Base-by-base conservation (phyloP, 2,888 invertebrate genomes). In the Drosophila ustulata region DNA sequence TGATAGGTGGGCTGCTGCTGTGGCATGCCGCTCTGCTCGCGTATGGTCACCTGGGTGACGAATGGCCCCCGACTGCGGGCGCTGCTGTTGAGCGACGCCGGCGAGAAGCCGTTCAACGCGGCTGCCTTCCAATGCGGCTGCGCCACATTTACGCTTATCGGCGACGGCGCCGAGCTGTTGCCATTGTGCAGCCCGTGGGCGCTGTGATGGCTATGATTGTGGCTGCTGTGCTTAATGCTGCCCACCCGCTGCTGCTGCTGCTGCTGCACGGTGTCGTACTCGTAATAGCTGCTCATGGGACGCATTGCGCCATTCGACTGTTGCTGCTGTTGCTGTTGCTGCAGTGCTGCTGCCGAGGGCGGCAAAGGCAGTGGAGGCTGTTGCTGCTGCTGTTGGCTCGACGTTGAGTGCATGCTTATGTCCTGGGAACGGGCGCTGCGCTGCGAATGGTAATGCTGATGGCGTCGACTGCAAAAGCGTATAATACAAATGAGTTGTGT, bases 261-360 rank as follows among this genome's bases (percentile, higher is more conserved):
- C 79, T 96, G 94, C 80, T 96, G 96, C 34, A 96, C 95, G 78
- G 95, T 96, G 91, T 97, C 97, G 92, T 97, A 97, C 92, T 97
- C 97, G 92, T 96, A 97, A 92, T 95, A 96, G 92, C 96, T 97
- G 68, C 96, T 96, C 71, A 95, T 95, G 4, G 97, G 96, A 18
- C 97, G 93, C 55, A 89, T 23, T n/a, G 81, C 88, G 52, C 87
- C 89, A 52, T 67, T 79, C 43, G 69, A 67, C 61, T 77, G 59
- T 59, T 77, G 70, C 6, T 68, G 65, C 61, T 77, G 70, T 4
- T 68, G 65, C 26, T n/a, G 49, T 57, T 47, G 75, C 37, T 9
- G 43, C 53, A 6, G 71, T 3, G 75, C 52, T 25, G 66, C 62
- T 1, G 69, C 32, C 4, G 39, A 7, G 2, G 63, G 63, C 45